These are phyloP conservation scores for Steinernema hermaphroditum DNA, from an alignment of 2,888 invertebrate species.

Conservation along the genomic window DNA sequence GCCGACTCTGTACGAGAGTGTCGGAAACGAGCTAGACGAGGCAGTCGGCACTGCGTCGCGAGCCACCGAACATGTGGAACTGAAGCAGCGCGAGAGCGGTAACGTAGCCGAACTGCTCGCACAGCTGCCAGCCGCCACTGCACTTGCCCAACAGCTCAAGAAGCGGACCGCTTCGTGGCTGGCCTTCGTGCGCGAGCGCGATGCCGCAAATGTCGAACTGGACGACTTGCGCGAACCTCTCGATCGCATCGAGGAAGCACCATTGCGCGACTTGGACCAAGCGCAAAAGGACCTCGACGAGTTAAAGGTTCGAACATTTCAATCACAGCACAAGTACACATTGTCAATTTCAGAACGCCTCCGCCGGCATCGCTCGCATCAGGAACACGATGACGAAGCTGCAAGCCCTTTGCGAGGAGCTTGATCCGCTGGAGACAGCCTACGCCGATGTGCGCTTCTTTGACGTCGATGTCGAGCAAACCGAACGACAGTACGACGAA, in stretches of 20 bases:
- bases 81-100: slow-evolving; percentile 10
- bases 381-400: background rate
- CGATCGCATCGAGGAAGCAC: slow-evolving; percentile 32
- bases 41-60: background rate
- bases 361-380: slow-evolving; percentile 22
- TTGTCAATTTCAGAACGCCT: background rate
- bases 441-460: slow-evolving; percentile 54
- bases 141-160: slow-evolving; percentile 38
- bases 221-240: slow-evolving; percentile 36
- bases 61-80: background rate
- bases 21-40: background rate
- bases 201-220: slow-evolving; percentile 43
- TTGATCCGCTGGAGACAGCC: slow-evolving; percentile 46
- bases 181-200: slow-evolving; percentile 48
- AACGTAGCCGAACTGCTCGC: slow-evolving; percentile 19
- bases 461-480: slow-evolving; percentile 53
- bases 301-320: background rate
- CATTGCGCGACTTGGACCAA: background rate
- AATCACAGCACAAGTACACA: no score
- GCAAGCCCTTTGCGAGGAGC: slow-evolving; percentile 17
- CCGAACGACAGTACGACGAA: slow-evolving; percentile 48
- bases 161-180: slow-evolving; percentile 45
- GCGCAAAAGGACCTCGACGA: background rate
- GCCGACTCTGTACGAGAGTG: background rate
- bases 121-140: background rate